phyloP scores from a whole-genome alignment of 2,888 invertebrate genomes.

The Eupithecia vulgata region DNA sequence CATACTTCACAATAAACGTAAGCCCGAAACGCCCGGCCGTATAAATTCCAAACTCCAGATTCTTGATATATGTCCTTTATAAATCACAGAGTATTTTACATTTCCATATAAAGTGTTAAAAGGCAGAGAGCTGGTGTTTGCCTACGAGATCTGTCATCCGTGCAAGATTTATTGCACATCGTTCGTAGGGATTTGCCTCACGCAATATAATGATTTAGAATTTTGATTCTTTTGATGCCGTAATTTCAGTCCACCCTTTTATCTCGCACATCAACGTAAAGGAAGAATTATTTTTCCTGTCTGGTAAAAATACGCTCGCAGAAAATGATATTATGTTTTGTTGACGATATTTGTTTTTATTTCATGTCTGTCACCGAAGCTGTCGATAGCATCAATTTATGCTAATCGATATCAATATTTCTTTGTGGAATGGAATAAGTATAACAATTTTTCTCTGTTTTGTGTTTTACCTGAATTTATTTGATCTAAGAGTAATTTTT shows the following conservation, averaged over 20 bases:
- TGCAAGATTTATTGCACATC: conserved; percentile 61
- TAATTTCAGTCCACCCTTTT: conserved; percentile 39
- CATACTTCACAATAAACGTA: conserved; percentile 34
- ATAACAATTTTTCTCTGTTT: background rate
- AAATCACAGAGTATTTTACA: conserved; percentile 61
- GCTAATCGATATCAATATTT: background rate
- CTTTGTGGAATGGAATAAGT: background rate
- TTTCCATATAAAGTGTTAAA: conserved; percentile 62
- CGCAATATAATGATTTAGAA: conserved; percentile 53
- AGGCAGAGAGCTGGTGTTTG: conserved; percentile 52
- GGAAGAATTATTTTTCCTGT: background rate
- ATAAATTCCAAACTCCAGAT: conserved; percentile 39
- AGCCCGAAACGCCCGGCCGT: conserved; percentile 25
- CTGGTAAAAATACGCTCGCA: background rate
- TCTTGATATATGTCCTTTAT: conserved; percentile 49
- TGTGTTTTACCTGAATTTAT: background rate
- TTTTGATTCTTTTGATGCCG: conserved; percentile 44
- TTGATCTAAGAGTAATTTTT: background rate
- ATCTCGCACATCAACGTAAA: background rate
- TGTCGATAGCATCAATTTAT: conserved; percentile 4
- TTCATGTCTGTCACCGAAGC: background rate
- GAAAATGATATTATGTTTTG: background rate
- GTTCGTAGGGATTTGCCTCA: conserved; percentile 58
- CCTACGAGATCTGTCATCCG: conserved; percentile 61
- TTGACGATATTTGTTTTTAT: conserved; percentile 1